Base-by-base conservation (phyloP, 2,113 vertebrate species). In the Alectura lathami region DNA sequence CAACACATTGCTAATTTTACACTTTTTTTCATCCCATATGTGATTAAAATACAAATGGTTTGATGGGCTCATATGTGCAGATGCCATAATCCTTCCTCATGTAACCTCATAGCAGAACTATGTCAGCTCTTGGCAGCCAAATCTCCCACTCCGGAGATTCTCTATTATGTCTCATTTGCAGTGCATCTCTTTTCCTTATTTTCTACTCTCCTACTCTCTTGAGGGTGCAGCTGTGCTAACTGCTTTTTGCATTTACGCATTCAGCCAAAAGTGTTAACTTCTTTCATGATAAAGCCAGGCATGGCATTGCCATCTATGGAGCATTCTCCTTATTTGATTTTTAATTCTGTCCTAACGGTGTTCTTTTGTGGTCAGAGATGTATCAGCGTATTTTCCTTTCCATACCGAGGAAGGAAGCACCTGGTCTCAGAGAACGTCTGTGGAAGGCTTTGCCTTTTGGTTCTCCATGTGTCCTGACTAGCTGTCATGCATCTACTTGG, bases 31-130 rank as follows among this genome's bases (percentile, higher is more conserved):
- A 5, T 72, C 7, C 27, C 27, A 5, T 72, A 70, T 60, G 72
- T 81, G 48, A 93, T 83, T 88, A 45, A 93, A 93, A 86, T 57
- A 53, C 51, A 90, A 89, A 83, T 24, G 8, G 5, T 69, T 57
- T 76, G 42, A 69, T 74, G 51, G 59, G 56, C 30, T 93, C 34
- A 32, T 83, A 80, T 40, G 54, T 63, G 36, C 76, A 93, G 82
- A 88, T 0, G 1, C 72, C 79, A 72, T 86, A 88, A 83, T 56
- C 40, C 50, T 93, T 88, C 76, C 24, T 72, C 24, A 22, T 43
- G 32, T 81, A 60, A 78, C 56, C 60, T 95, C 83, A 78, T 50
- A 90, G 76, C 10, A 83, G 64, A 94, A 59, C 20, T 93, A 77
- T 93, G 68, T 74, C 87, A 94, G 51, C 12, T 74, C 50, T 56